A percentile compares a stretch with the other conserved stretches of the same genome.
Evolutionary conservation across 2,888 invertebrate genomes (phyloP).

Genomic region (Cataglyphis rosenhaueri): DNA sequence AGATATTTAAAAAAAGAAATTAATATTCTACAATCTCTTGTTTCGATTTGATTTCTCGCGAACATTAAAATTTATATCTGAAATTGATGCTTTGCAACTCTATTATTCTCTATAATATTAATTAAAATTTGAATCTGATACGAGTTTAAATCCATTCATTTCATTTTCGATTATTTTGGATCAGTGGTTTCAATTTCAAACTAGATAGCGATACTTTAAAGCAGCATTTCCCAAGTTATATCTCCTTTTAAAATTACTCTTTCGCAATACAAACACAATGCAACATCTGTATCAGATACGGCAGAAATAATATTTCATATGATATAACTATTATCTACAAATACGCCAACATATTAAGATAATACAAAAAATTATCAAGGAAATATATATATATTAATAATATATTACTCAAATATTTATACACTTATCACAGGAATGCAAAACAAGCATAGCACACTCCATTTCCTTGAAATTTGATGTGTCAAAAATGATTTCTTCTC

Average conservation of each 20-base stretch:
- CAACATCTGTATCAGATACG: background rate
- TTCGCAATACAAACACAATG: background rate
- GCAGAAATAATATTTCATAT: conserved; percentile 12
- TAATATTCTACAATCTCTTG: background rate
- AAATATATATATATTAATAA: background rate
- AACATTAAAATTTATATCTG: conserved; percentile 25
- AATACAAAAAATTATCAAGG: background rate
- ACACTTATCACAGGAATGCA: conserved; percentile 42
- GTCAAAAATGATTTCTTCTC: background rate
- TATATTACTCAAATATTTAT: background rate
- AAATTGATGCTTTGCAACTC: background rate
- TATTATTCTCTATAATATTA: conserved; percentile 15
- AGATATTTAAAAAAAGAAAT: background rate
- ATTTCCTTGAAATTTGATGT: background rate
- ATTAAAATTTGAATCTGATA: background rate
- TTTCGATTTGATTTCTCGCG: background rate
- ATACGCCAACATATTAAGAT: background rate
- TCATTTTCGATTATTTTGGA: conserved; percentile 13
- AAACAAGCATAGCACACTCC: background rate
- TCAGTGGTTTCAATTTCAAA: conserved; percentile 4
- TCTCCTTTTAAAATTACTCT: background rate
- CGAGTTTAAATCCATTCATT: conserved; percentile 6
- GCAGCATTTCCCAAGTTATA: conserved; percentile 4
- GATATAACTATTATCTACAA: background rate
- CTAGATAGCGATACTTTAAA: background rate